Evolutionary conservation across 2,797 vertebrate genomes (phyloP), one percentile per base, ranked within the genome.

Genomic region (Diglossa cyanea): DNA sequence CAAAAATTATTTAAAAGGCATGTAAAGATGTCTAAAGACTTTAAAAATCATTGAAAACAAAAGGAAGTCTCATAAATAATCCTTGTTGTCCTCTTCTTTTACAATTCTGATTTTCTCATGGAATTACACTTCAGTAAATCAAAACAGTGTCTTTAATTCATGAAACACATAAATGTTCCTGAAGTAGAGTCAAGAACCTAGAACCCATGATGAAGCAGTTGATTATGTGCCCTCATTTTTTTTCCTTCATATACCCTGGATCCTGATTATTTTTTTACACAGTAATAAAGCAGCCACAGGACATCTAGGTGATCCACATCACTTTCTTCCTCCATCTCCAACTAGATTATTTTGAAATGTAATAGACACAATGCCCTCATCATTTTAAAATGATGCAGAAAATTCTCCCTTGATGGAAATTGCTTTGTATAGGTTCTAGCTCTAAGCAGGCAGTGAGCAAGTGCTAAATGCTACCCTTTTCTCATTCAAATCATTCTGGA

Each of bases 121-220:
- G 9, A 6, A n/a, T 86, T 61, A 37, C 4, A 33, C 73, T 72
- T 78, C 55, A 66, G 23, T 63, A 30, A 72, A 68, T 58, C 17
- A 66, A 84, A 93, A 54, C 3, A 1, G 3, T 57, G 6, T 4
- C 20, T 84, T 88, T 60, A 51, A 70, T 86, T 86, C 51, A 55
- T 60, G 74, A 88, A 71, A 74, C 14, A 76, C 13, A 24, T 28
- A 73, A 62, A 3, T 8, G 23, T 30, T 47, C 7, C 62, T 86
- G 51, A 79, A 74, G 9, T 4, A 45, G 7, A 55, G 12, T 50
- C 0, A 0, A 50, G 28, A 90, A 83, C 16, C 4, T 62, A 21
- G 21, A 47, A 51, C 10, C 51, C 5, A 2, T 23, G 30, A 55
- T 10, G 23, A 5, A 40, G 10, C 6, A 23, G 11, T 2, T 62